A percentile compares a stretch with the other conserved stretches of the same genome.
These are phyloP conservation scores for Tretioscincus oriximinensis DNA, from an alignment of 2,113 vertebrate genomes.

Conservation along the genomic window DNA sequence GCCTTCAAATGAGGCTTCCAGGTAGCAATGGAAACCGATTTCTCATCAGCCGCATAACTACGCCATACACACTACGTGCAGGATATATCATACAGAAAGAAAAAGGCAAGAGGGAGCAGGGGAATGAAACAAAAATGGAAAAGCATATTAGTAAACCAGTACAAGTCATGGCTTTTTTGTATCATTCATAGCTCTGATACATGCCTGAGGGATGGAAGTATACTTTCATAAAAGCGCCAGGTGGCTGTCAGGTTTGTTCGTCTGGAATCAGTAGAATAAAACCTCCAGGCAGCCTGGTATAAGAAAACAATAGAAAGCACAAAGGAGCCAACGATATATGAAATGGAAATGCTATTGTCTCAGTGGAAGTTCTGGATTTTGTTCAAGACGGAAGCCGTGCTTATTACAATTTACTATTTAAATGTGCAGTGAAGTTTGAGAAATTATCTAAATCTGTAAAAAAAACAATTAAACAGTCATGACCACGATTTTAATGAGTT, in stretches of 20 bases:
- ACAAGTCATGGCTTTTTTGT: constrained; percentile 68
- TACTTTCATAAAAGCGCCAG: constrained; percentile 81
- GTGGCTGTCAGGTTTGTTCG: constrained; percentile 78
- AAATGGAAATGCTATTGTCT: constrained; percentile 58
- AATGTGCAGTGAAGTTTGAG: neutral
- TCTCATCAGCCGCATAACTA: constrained; percentile 99
- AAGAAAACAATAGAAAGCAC: constrained; percentile 71
- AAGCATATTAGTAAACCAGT: constrained; percentile 82
- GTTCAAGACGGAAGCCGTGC: constrained; percentile 29
- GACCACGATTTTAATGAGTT: neutral
- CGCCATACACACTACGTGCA: constrained; percentile 97
- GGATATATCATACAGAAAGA: constrained; percentile 72
- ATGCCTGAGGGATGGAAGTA: constrained; percentile 82
- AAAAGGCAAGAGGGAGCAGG: constrained; percentile 71
- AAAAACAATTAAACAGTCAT: neutral
- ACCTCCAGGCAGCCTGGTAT: constrained; percentile 82
- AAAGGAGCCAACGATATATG: constrained; percentile 62
- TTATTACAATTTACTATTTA: neutral
- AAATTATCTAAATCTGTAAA: neutral
- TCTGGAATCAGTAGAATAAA: constrained; percentile 78
- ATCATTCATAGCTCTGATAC: constrained; percentile 78
- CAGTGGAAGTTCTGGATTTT: constrained; percentile 30
- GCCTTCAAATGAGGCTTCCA: constrained; percentile 99
- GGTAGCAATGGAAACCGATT: constrained; percentile 99
- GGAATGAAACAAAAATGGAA: constrained; percentile 74